phyloP scores from a whole-genome alignment of 2,888 invertebrate species.

The Eilema griseolum region DNA sequence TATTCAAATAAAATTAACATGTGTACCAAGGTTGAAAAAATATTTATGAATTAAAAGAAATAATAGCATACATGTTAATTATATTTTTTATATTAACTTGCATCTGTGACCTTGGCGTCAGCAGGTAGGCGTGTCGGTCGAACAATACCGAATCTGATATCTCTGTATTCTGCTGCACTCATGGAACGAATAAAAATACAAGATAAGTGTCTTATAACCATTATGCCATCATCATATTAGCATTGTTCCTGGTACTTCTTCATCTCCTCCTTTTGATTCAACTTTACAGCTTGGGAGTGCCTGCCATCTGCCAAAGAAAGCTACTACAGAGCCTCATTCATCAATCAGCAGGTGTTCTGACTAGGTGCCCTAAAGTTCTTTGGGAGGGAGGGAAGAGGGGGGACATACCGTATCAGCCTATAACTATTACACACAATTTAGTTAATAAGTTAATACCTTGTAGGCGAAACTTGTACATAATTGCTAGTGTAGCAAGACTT shows the following conservation, averaged over 20 bases:
- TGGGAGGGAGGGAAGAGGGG: too few relatives aligned
- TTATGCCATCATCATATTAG: background rate
- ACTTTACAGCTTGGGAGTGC: too few relatives aligned
- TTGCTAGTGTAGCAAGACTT: conserved; percentile 16
- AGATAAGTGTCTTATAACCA: background rate
- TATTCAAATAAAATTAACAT: conserved; percentile 2
- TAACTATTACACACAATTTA: background rate
- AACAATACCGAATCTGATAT: background rate
- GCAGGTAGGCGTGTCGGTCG: background rate
- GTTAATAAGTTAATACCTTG: background rate
- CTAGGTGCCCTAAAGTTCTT: too few relatives aligned
- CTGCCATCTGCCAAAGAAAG: too few relatives aligned
- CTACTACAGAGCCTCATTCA: too few relatives aligned
- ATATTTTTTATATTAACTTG: background rate
- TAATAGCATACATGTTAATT: background rate
- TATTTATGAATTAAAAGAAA: conserved; percentile 1
- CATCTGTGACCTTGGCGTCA: background rate
- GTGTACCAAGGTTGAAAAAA: conserved; percentile 8
- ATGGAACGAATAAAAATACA: too few relatives aligned
- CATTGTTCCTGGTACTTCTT: background rate
- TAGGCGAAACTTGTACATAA: conserved; percentile 4
- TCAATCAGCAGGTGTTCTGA: too few relatives aligned
- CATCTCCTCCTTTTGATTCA: too few relatives aligned
- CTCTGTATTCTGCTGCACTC: too few relatives aligned
- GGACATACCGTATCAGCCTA: background rate